A percentile compares a stretch with the other conserved stretches of the same genome.
phyloP scores from a whole-genome alignment of 64 coral and sea anemone genomes.

The Orbicella faveolata region DNA sequence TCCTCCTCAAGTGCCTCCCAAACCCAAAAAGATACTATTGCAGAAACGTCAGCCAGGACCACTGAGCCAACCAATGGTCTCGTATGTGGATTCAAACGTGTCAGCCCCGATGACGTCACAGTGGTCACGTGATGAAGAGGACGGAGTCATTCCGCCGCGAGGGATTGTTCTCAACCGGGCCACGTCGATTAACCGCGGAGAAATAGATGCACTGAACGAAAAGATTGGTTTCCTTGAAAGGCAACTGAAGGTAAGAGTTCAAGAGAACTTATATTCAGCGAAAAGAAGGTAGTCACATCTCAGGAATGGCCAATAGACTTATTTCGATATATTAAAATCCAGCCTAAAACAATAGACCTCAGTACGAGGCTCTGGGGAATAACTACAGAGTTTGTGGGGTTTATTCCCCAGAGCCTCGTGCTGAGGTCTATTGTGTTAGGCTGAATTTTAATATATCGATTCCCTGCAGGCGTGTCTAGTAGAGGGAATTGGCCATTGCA shows the following conservation, averaged over 20 bases:
- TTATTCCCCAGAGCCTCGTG: too few species aligned
- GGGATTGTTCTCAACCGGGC: constrained; percentile 79
- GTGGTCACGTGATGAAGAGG: constrained; percentile 43
- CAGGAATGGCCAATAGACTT: too few species aligned
- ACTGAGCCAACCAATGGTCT: constrained; percentile 16
- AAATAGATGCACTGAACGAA: constrained; percentile 86
- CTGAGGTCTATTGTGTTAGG: too few species aligned
- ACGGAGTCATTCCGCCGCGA: constrained; percentile 58
- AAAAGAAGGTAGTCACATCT: too few species aligned
- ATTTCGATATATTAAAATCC: too few species aligned
- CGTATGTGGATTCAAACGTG: neutral
- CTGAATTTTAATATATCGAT: too few species aligned
- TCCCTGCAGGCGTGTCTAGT: too few species aligned
- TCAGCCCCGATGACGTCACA: neutral
- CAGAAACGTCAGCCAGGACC: constrained; percentile 24
- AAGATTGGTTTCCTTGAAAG: constrained; percentile 86
- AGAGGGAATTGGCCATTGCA: too few species aligned
- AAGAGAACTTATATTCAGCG: neutral
- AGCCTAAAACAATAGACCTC: too few species aligned
- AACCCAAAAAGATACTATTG: constrained; percentile 52
- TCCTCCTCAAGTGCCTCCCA: constrained; percentile 69
- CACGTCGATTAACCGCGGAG: constrained; percentile 81
- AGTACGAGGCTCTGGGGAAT: too few species aligned
- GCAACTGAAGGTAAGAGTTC: constrained; percentile 74
- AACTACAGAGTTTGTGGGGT: too few species aligned